A percentile compares a stretch with the other conserved stretches of the same genome.
Evolutionary conservation across 2,888 invertebrate genomes (phyloP).

Genomic region (Spialia ferax): DNA sequence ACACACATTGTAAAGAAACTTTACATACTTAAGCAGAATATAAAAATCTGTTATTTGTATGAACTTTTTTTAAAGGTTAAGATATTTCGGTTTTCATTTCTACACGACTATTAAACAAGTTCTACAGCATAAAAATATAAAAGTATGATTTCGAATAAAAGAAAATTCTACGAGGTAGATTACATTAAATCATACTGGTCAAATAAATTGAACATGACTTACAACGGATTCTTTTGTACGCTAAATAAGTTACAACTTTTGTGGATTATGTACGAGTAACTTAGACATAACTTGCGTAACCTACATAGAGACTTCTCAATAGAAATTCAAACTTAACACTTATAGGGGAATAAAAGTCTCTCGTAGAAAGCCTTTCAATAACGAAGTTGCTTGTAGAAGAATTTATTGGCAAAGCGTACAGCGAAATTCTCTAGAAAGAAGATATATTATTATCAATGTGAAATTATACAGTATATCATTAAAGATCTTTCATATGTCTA

Average conservation of each 20-base stretch:
- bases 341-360: neutral
- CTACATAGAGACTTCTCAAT: neutral
- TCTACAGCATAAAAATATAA: no score
- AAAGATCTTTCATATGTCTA: no score
- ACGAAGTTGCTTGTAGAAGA: slow-evolving; percentile 10
- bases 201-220: neutral
- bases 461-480: no score
- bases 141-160: no score
- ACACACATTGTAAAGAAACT: no score
- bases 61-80: no score
- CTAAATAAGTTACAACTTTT: neutral
- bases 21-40: no score
- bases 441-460: neutral
- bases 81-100: no score
- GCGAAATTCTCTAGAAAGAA: neutral
- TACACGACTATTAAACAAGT: no score
- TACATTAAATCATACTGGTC: neutral
- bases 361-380: slow-evolving; percentile 13
- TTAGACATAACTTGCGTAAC: neutral
- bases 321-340: slow-evolving; percentile 7
- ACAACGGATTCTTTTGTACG: neutral
- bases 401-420: neutral
- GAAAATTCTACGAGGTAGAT: no score
- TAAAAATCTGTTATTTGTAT: no score
- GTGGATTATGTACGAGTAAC: neutral